Evolutionary conservation across 2,888 invertebrate species (phyloP).

Genomic region (Heliconius ismenius): DNA sequence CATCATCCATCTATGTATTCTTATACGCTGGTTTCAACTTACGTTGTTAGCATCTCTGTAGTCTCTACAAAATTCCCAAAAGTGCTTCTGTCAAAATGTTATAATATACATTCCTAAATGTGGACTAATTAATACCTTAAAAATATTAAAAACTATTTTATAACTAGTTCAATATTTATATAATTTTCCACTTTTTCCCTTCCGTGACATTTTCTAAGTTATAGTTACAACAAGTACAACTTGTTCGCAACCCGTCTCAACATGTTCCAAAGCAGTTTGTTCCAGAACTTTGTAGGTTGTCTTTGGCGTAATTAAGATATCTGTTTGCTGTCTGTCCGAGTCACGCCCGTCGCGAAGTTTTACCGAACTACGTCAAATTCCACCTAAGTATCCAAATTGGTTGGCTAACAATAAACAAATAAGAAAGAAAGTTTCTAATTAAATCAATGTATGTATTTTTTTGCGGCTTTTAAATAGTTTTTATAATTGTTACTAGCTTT

Average conservation of each 20-base stretch:
- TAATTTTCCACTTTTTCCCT: no score
- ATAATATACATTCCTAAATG: no score
- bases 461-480: no score
- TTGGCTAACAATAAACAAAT: constrained; percentile 7
- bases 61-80: no score
- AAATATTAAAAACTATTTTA: no score
- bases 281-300: constrained; percentile 10
- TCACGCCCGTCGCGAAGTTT: constrained; percentile 18
- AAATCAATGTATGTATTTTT: neutral
- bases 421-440: neutral
- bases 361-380: constrained; percentile 14
- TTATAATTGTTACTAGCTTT: no score
- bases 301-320: constrained; percentile 20
- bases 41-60: no score
- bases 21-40: no score
- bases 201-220: neutral
- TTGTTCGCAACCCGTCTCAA: neutral
- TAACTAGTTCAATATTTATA: neutral
- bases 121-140: no score
- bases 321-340: constrained; percentile 23
- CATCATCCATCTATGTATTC: no score
- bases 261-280: constrained; percentile 7
- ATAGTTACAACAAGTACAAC: neutral
- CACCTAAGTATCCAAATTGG: constrained; percentile 3
- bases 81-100: no score